Evolutionary conservation across 1,140 invertebrate species (phyloP).

Genomic region (Mycetomoellerius zeteki): DNA sequence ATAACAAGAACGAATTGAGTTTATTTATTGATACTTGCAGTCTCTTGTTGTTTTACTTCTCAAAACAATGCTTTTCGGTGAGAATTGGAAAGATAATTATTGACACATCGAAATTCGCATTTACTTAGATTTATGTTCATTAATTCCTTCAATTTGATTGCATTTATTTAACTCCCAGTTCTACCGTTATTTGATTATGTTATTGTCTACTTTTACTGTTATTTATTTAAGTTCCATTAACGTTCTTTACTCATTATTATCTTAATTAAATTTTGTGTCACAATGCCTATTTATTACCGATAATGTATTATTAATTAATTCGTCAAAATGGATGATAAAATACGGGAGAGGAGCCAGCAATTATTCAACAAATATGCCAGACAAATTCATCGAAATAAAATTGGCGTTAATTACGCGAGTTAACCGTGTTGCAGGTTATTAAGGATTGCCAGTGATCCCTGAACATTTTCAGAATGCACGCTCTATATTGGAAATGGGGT

Average conservation of each 20-base stretch:
- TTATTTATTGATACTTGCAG: not conserved
- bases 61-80: not conserved
- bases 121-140: slow-evolving; percentile 7
- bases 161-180: not conserved
- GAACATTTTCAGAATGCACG: slow-evolving; percentile 54
- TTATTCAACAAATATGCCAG: slow-evolving; percentile 40
- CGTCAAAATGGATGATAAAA: slow-evolving; percentile 9
- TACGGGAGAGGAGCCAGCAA: slow-evolving; percentile 3
- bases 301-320: slow-evolving; percentile 52
- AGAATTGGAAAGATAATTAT: not conserved
- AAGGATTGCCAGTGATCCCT: slow-evolving; percentile 55
- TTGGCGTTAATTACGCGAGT: slow-evolving; percentile 58
- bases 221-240: not conserved
- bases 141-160: not conserved
- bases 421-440: slow-evolving; percentile 40
- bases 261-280: slow-evolving; percentile 20
- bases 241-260: slow-evolving; percentile 7
- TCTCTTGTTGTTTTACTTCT: not conserved
- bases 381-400: slow-evolving; percentile 54
- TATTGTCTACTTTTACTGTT: not conserved
- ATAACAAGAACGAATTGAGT: not conserved
- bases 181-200: not conserved
- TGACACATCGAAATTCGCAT: not conserved
- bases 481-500: slow-evolving; percentile 48
- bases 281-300: slow-evolving; percentile 6